Evolutionary conservation across 2,888 invertebrate genomes (phyloP), one percentile per base, ranked within the genome.

Genomic region (Drosophila infuscata): DNA sequence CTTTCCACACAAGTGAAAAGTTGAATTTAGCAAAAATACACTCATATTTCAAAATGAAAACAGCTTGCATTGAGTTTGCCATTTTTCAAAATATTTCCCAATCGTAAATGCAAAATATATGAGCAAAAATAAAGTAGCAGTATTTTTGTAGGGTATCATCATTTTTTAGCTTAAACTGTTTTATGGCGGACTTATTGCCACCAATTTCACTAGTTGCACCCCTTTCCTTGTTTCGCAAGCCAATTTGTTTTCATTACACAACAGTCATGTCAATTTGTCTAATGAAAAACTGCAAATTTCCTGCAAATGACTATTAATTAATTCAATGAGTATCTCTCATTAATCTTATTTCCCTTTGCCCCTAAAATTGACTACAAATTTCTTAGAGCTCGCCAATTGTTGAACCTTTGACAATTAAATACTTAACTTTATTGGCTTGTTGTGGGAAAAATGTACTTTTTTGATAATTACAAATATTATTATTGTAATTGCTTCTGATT

Each of bases 261-360:
- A 35, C 59, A 67, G 66, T 71, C 72, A 65, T 57, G 60, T 63
- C 63, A 58, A 49, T 72, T 74, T 63, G 65, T 59, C 33, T 61
- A 67, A 64, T 72, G 70, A 67, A 79, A 76, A 72, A 70, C 69
- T 71, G 66, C n/a, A 66, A 79, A 63, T 74, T 77, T 63, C 51
- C 69, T 53, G 63, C 54, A 76, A 76, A 76, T 76, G 67, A 33
- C 54, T 62, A 72, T 76, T 79, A 79, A 79, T 79, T 79, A 79
- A 66, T 69, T 63, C 62, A 71, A 62, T 36, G 49, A 71, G 75
- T 70, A 65, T 70, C 60, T 35, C 49, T 62, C 46, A 53, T 75
- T 68, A 69, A 51, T 63, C 68, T 56, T 59, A 54, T 60, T 30
- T 41, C 66, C 52, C 32, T 48, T 25, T 9, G n/a, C 48, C 15